A percentile compares a stretch with the other conserved stretches of the same genome.
phyloP scores from a whole-genome alignment of 2,113 vertebrate genomes.

The Gallinago paraguaiae region DNA sequence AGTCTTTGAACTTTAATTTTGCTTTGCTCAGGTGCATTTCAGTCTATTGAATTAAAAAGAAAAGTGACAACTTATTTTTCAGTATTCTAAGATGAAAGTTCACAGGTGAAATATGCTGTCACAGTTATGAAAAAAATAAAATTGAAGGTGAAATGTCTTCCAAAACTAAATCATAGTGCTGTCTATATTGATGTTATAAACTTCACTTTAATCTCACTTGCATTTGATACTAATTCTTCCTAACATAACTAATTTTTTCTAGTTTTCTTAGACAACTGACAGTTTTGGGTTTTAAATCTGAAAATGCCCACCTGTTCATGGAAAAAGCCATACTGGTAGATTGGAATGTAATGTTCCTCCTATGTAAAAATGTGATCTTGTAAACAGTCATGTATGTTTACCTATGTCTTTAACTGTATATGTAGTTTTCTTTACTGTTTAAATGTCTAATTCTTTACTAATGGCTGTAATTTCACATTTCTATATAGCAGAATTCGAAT shows the following conservation, averaged over 20 bases:
- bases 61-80: background rate
- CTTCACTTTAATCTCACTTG: background rate
- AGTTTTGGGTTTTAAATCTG: background rate
- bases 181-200: background rate
- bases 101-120: background rate
- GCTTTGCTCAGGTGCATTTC: constrained; percentile 1
- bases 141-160: constrained; percentile 7
- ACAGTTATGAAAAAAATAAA: background rate
- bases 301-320: background rate
- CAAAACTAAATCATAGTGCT: background rate
- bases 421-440: background rate
- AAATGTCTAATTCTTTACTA: background rate
- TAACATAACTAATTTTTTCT: background rate
- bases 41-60: background rate
- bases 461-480: background rate
- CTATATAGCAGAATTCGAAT: background rate
- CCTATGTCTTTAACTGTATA: background rate
- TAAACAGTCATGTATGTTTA: background rate
- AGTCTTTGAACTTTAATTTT: background rate
- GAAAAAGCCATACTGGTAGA: constrained; percentile 38
- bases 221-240: background rate
- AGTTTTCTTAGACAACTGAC: background rate
- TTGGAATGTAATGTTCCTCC: background rate
- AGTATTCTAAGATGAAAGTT: background rate
- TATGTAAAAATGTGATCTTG: constrained; percentile 22